Evolutionary conservation across 2,888 invertebrate genomes (phyloP), one percentile per base, ranked within the genome.

Genomic region (Sinohyriopsis cumingii): DNA sequence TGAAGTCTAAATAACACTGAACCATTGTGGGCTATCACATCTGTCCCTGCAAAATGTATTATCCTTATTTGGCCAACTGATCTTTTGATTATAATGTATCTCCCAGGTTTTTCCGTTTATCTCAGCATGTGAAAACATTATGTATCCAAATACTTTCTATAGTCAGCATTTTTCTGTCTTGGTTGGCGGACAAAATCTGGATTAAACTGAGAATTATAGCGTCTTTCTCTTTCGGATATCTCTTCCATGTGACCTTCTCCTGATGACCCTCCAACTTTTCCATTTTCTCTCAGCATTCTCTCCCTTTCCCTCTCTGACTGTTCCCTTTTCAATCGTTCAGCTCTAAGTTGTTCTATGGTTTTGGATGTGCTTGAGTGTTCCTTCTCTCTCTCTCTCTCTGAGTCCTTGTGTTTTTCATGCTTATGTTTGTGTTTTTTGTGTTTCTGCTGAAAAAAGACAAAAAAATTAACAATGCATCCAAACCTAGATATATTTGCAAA

Each of bases 191-290:
- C 91, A 68, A 92, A 83, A 62, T 91, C 90, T 54, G 99, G 99
- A 92, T 98, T 98, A 90, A 97, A 99, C 89, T 98, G 98, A 4
- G 97, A 97, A 91, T 97, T 97, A 88, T 99, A 99, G 90, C 95
- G 95, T 85, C 95, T 94, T 79, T 93, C 92, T 45, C 94, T 90
- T 20, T 89, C 89, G 22, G 73, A 67, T 25, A 82, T 70, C 24
- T 75, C 74, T 28, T 75, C 75, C 6, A 75, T 72, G 5, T 70
- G 65, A 9, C 55, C 63, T 19, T 71, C 70, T 24, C 66, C 57
- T 18, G 68, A 67, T 12, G 67, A 63, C 0, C 63, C 45, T 59
- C 72, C 92, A n/a, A 93, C 93, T 79, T 93, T 91, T 3, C 94
- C 88, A 87, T 93, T 93, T n/a, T 93, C 93, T 68, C 98, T 89